Evolutionary conservation across 2,797 vertebrate species (phyloP), one percentile per base, ranked within the genome.

Genomic region (Darevskia nairensis): DNA sequence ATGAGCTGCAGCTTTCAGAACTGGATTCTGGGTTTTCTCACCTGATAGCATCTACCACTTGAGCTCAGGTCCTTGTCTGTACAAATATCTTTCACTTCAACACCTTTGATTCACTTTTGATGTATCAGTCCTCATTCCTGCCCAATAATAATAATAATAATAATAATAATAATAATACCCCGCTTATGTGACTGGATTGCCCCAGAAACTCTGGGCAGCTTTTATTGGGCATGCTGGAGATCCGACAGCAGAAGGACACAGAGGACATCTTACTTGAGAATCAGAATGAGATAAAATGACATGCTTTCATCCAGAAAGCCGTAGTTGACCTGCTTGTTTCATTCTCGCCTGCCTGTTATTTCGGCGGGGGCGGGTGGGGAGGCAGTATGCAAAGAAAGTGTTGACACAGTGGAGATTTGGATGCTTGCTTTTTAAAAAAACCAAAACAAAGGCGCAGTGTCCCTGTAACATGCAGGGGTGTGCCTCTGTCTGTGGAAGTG

Each of bases 401-500:
- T 75, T 9, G 41, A 74, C 55, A 75, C 6, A 29, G 27, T 66
- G 74, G 6, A 86, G 27, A 39, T 46, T 15, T 78, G 21, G 41
- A 46, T 77, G 19, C 39, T 44, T 44, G 32, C 41, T 78, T 46
- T 66, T 86, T 86, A 1, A 50, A 50, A 50, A 13, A 50, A 55
- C 4, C 50, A 55, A 55, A 55, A 4, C 44, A 39, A 78, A 50
- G 7, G 61, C 25, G 11, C 17, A n/a, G 27, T 4, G 2, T 27
- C 29, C 69, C 75, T 55, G 13, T 39, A 88, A 17, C 6, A 80
- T n/a, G 68, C 0, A 35, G 17, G 13, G 17, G 13, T 76, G 19
- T 64, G 25, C 4, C 1, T 0, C 0, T 55, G 21, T 76, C 79
- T 13, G 50, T 55, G 13, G 6, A 90, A 3, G 3, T 5, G 27